A percentile compares a stretch with the other conserved stretches of the same genome.
These are phyloP conservation scores for Hypsibius dujardini DNA, from an alignment of 1,140 invertebrate genomes.

Conservation along the genomic window DNA sequence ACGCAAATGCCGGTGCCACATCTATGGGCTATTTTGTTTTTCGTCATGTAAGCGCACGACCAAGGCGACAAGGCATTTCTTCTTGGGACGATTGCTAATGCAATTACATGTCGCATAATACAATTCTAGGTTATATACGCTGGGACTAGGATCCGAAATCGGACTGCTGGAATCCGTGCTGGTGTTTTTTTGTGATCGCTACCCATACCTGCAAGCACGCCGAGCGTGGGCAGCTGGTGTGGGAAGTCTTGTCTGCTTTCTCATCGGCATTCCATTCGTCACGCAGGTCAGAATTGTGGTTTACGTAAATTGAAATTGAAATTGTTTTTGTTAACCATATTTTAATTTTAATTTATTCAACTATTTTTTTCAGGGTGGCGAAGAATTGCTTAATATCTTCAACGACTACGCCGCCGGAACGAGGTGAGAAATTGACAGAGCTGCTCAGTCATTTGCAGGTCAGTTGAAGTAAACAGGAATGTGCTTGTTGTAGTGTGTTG, in stretches of 20 bases:
- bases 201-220: not conserved
- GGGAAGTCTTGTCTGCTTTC: not conserved
- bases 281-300: not conserved
- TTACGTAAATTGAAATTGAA: no score
- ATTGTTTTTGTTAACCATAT: no score
- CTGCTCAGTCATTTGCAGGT: no score
- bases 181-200: not conserved
- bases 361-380: not conserved
- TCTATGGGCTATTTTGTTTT: conserved; percentile 36
- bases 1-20: conserved; percentile 25
- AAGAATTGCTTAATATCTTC: not conserved
- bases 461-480: no score
- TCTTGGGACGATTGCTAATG: no score
- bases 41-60: conserved; percentile 29
- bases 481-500: no score
- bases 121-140: conserved; percentile 1
- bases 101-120: not conserved
- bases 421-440: no score
- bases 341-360: no score
- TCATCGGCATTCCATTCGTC: not conserved
- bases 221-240: not conserved
- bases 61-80: no score
- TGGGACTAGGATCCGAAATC: not conserved
- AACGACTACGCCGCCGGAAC: not conserved
- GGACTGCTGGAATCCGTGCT: not conserved